Percentiles rank a stretch among this genome's conserved stretches.
Conservation (phyloP, 2,888 invertebrate genomes). For the Dusona sp. region DNA sequence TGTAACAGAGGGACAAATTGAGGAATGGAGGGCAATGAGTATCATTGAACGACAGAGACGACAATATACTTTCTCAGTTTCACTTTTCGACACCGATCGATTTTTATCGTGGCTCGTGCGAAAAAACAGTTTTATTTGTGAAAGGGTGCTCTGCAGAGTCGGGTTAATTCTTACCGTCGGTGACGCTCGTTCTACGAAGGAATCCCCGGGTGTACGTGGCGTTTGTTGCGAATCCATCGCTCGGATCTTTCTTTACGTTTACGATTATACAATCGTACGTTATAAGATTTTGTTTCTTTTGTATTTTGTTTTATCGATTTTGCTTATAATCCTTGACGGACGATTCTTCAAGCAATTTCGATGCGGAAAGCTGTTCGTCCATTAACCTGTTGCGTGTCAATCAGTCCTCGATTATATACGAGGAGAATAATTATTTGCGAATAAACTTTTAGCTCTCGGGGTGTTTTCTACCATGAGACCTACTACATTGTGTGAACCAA, state of each 20-base stretch:
- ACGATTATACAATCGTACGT: constrained; percentile 55
- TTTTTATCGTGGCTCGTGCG: background rate
- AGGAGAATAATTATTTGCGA: background rate
- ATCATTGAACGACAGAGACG: constrained; percentile 23
- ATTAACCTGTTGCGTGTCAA: constrained; percentile 82
- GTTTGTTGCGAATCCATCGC: constrained; percentile 80
- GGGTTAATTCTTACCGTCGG: constrained; percentile 77
- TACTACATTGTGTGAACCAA: constrained; percentile 6
- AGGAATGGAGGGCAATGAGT: background rate
- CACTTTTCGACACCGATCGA: constrained; percentile 16
- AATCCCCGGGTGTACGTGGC: constrained; percentile 74
- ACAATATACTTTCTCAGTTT: constrained; percentile 40
- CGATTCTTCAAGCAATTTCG: constrained; percentile 68
- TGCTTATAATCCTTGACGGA: constrained; percentile 63
- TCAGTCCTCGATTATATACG: constrained; percentile 65
- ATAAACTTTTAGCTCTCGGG: background rate
- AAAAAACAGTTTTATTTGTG: background rate
- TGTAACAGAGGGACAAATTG: constrained; percentile 29
- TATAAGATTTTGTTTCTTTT: constrained; percentile 13
- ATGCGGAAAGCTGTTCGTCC: constrained; percentile 71
- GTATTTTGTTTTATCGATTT: constrained; percentile 66
- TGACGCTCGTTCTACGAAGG: constrained; percentile 73
- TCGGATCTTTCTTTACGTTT: constrained; percentile 56
- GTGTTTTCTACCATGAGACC: constrained; percentile 10
- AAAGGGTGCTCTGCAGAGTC: no score